Evolutionary conservation across 2,797 vertebrate species (phyloP).

Genomic region (Galago senegalensis): DNA sequence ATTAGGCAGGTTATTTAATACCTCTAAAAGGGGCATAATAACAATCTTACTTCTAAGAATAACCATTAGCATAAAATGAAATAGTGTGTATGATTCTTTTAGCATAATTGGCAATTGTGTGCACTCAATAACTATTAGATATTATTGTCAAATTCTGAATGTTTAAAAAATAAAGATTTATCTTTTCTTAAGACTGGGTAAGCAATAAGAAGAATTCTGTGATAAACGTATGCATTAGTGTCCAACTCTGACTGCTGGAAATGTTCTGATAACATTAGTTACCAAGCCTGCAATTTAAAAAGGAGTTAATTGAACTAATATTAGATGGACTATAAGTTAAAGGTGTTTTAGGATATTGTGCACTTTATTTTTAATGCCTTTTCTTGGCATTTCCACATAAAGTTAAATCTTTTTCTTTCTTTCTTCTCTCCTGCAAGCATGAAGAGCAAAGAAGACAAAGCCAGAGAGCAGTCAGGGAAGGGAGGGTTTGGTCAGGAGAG

Average conservation of each 20-base stretch:
- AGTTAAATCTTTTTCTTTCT: not conserved
- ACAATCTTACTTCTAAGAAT: not conserved
- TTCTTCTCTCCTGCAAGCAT: not conserved
- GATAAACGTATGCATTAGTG: not conserved
- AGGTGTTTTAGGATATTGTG: not conserved
- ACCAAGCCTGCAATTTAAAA: conserved; percentile 37
- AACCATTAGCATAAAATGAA: not conserved
- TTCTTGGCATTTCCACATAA: not conserved
- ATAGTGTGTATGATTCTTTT: not conserved
- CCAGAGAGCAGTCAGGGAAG: not conserved
- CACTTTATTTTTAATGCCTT: not conserved
- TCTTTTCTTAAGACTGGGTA: not conserved
- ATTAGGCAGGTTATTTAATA: not conserved
- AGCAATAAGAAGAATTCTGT: not conserved
- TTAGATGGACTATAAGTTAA: conserved; percentile 8
- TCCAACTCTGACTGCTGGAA: not conserved
- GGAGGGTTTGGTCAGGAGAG: not conserved
- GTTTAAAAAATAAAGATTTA: not conserved
- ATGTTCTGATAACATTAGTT: conserved; percentile 30
- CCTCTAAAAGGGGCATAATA: not conserved
- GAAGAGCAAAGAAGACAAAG: conserved; percentile 3
- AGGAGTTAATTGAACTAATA: conserved; percentile 24
- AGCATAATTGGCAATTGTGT: not conserved
- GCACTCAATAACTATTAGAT: not conserved
- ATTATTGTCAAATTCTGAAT: not conserved